These are phyloP conservation scores for Lordiphosa collinella DNA, from an alignment of 1,140 invertebrate species.

Conservation along the genomic window DNA sequence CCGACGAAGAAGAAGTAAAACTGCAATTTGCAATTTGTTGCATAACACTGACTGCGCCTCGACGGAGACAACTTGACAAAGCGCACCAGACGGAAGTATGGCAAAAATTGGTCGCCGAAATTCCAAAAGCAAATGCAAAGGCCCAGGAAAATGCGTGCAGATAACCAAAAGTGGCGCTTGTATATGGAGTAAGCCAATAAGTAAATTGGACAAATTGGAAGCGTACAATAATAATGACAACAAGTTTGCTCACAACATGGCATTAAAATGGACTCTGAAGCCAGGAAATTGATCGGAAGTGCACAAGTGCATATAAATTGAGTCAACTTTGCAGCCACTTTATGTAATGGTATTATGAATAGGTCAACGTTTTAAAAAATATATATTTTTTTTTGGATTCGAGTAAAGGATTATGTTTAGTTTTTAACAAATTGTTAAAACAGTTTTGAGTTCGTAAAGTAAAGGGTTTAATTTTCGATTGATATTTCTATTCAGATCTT, in stretches of 20 bases:
- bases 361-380: neutral
- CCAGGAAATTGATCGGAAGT: neutral
- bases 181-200: constrained; percentile 73
- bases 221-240: constrained; percentile 25
- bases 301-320: neutral
- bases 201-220: constrained; percentile 60
- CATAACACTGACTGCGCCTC: constrained; percentile 30
- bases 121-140: constrained; percentile 43
- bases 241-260: constrained; percentile 1
- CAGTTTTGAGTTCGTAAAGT: too few species aligned
- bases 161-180: constrained; percentile 19
- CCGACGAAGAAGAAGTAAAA: constrained; percentile 50
- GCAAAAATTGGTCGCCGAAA: constrained; percentile 39
- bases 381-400: too few species aligned
- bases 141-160: constrained; percentile 28
- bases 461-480: too few species aligned
- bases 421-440: too few species aligned
- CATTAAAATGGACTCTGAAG: neutral
- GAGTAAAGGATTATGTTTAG: too few species aligned
- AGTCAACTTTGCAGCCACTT: too few species aligned
- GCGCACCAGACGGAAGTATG: constrained; percentile 62
- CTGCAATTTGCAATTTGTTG: constrained; percentile 59
- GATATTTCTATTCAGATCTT: too few species aligned
- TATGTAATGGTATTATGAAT: too few species aligned
- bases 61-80: constrained; percentile 30